Conservation (phyloP, 2,888 invertebrate species). For the Zhengitettix transpicula region DNA sequence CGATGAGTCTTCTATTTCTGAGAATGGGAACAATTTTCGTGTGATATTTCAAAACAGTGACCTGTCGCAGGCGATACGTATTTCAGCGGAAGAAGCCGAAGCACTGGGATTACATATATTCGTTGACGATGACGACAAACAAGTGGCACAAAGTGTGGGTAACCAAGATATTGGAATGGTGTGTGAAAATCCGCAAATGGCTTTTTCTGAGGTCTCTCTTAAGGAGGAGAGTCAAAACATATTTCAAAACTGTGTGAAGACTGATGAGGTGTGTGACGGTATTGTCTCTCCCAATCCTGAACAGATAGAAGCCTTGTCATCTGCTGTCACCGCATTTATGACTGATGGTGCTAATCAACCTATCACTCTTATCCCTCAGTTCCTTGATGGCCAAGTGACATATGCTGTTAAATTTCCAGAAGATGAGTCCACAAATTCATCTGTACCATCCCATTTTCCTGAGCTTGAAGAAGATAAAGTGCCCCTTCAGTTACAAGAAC, state of each 20-base stretch:
- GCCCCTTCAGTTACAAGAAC: too few species aligned
- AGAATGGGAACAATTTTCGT: conserved; percentile 5
- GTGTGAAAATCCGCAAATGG: too few species aligned
- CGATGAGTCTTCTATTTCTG: not conserved
- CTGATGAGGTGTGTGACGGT: too few species aligned
- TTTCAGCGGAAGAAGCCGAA: conserved; percentile 24
- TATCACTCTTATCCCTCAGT: conserved; percentile 12
- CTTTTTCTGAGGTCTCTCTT: too few species aligned
- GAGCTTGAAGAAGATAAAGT: too few species aligned
- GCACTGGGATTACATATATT: conserved; percentile 24
- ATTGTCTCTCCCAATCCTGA: too few species aligned
- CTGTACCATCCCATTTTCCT: too few species aligned
- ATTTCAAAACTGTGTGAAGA: too few species aligned
- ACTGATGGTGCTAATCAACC: not conserved
- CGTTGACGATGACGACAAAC: conserved; percentile 15
- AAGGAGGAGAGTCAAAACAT: too few species aligned
- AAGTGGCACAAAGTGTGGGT: not conserved
- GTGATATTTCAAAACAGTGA: conserved; percentile 7
- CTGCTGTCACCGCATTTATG: not conserved
- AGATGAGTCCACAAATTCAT: not conserved
- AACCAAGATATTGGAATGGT: too few species aligned
- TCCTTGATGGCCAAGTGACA: conserved; percentile 11
- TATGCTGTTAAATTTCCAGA: conserved; percentile 11
- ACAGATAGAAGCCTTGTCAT: too few species aligned
- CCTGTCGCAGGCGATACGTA: conserved; percentile 21